A percentile compares a stretch with the other conserved stretches of the same genome.
These are phyloP conservation scores for Brotogeris chrysoptera DNA, from an alignment of 2,797 vertebrate genomes.

Conservation along the genomic window DNA sequence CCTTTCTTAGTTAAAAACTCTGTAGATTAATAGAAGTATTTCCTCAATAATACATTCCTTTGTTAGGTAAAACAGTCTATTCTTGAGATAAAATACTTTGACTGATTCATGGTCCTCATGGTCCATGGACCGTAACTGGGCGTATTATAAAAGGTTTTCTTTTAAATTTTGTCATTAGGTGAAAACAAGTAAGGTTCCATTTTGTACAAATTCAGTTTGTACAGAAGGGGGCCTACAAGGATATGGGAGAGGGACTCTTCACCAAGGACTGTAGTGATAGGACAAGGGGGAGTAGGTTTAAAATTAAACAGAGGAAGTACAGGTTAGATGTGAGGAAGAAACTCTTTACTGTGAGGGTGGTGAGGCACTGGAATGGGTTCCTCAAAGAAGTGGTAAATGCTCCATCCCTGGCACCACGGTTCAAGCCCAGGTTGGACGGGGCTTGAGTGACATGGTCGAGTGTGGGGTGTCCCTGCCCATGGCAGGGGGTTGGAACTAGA, in stretches of 20 bases:
- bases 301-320: not conserved
- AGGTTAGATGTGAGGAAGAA: not conserved
- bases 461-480: not conserved
- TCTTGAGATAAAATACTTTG: not conserved
- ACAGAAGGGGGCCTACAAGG: not conserved
- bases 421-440: not conserved
- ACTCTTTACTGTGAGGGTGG: not conserved
- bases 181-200: not conserved
- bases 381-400: not conserved
- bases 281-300: not conserved
- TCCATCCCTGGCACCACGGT: not conserved
- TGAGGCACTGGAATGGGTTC: not conserved
- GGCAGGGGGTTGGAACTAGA: not conserved
- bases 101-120: not conserved
- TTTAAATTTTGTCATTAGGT: not conserved
- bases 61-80: not conserved
- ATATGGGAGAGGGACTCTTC: not conserved
- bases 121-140: not conserved
- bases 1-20: not conserved
- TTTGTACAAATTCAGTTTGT: not conserved
- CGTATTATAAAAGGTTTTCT: not conserved
- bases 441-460: not conserved
- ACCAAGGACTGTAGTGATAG: not conserved
- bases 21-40: not conserved
- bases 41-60: not conserved